Base-by-base conservation (phyloP, 2,888 invertebrate species). In the Lasioglossum leucozonium region DNA sequence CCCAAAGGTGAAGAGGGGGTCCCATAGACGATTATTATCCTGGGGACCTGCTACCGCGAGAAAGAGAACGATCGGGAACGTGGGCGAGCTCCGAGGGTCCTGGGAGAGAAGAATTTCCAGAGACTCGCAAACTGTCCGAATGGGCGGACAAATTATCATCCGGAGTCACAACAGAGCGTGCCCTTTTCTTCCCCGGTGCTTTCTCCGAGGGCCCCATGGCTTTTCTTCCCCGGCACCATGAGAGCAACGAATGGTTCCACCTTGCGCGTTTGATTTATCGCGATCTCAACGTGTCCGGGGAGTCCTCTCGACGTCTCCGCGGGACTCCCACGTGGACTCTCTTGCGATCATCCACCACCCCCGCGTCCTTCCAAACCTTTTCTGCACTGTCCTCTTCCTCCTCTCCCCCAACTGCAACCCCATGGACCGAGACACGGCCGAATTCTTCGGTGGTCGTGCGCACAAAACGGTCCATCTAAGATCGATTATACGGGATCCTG, bases 61-160 rank as follows among this genome's bases (percentile, higher is more conserved):
- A 82, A 40, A 79, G 62, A 62, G 51, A 65, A 74, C 65, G 47
- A 40, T 67, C 30, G 26, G 30, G 72, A 72, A 73, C 37, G 73
- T 34, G 44, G 47, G 62, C 51, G 65, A n/a, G 30, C 55, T 26
- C 11, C 40, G 1, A 47, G n/a, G 34, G 51, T 47, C 69, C 51
- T 73, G 79, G 44, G 77, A 65, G 72, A 82, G 79, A 82, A 79
- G 72, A 72, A 88, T 87, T 87, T 80, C 74, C 85, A 73, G 87
- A 91, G 86, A 79, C 88, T 91, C 82, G 92, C 91, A 83, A 91
- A 90, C 91, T 87, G 87, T 83, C 87, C 87, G 83, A 67, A 86
- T 89, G 86, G 90, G 89, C 91, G 91, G 92, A 93, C 93, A 93
- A 93, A 93, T 93, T 93, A 93, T 92, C 91, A 89, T 90, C 88